Evolutionary conservation across 2,888 invertebrate genomes (phyloP), one percentile per base, ranked within the genome.

Genomic region (Allygus modestus): DNA sequence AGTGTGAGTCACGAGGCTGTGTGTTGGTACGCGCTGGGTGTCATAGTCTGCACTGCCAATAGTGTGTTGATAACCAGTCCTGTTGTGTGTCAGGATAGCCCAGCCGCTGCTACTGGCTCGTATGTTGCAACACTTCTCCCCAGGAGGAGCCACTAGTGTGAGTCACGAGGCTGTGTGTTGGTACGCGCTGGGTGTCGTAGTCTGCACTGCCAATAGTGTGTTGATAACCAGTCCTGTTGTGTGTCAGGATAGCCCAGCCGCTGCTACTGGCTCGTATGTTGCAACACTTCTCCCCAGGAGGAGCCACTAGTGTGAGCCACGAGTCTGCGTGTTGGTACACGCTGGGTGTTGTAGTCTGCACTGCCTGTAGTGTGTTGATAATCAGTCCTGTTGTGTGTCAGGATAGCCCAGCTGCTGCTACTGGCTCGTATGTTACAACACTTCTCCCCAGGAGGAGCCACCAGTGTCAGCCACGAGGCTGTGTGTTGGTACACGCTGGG

Each of bases 271-370:
- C 90, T 4, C 86, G 88, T 4, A 87, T 92, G 81, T 88, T 92
- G n/a, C 86, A 90, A 87, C 89, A 90, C 89, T 90, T 91, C 89
- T 87, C 88, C 85, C 85, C 84, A 20, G 86, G 79, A 12, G 86
- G 88, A 87, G 65, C 87, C 17, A 37, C 31, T 12, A 33, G 12
- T 15, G 37, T 46, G 23, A 89, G 91, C 31, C 89, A 90, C 69
- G 89, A 91, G 4, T 92, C 94, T 33, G 97, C 97, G 0, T 96
- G 96, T 89, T 90, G 95, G 79, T 96, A 95, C 89, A 96, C 97
- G 0, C 92, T 91, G 0, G 94, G 94, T 2, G n/a, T n/a, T n/a
- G n/a, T n/a, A n/a, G n/a, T n/a, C n/a, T n/a, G n/a, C n/a, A n/a
- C n/a, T n/a, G n/a, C n/a, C n/a, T n/a, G n/a, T n/a, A n/a, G n/a